Evolutionary conservation across 2,797 vertebrate genomes (phyloP).

Genomic region (Nannoperca obscura): DNA sequence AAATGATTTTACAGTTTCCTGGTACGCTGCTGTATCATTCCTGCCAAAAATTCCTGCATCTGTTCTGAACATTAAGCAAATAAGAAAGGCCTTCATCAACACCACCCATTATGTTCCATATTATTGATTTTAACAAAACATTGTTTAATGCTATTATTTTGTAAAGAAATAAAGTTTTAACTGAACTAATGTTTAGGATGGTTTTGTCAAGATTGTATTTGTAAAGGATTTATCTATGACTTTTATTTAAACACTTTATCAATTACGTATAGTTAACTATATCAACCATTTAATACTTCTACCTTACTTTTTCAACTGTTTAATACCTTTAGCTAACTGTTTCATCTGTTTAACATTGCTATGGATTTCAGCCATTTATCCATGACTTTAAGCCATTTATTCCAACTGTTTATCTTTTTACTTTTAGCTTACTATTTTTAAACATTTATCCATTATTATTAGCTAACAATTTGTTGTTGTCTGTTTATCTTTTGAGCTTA

Average conservation of each 20-base stretch:
- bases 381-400: too few relatives aligned
- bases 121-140: neutral
- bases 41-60: neutral
- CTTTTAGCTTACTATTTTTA: too few relatives aligned
- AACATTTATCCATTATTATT: neutral
- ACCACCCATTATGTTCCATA: neutral
- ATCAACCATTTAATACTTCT: too few relatives aligned
- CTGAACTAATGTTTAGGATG: neutral
- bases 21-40: neutral
- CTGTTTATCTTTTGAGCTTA: too few relatives aligned
- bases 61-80: constrained; percentile 1
- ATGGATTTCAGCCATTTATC: too few relatives aligned
- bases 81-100: neutral
- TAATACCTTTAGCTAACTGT: too few relatives aligned
- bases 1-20: neutral
- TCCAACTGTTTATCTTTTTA: too few relatives aligned
- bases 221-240: neutral
- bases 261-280: too few relatives aligned
- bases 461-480: too few relatives aligned
- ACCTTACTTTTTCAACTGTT: too few relatives aligned
- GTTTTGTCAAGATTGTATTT: neutral
- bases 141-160: neutral
- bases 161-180: neutral
- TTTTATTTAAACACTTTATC: neutral
- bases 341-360: too few relatives aligned